These are phyloP conservation scores for Ophion costatus DNA, from an alignment of 2,888 invertebrate genomes.

Conservation along the genomic window DNA sequence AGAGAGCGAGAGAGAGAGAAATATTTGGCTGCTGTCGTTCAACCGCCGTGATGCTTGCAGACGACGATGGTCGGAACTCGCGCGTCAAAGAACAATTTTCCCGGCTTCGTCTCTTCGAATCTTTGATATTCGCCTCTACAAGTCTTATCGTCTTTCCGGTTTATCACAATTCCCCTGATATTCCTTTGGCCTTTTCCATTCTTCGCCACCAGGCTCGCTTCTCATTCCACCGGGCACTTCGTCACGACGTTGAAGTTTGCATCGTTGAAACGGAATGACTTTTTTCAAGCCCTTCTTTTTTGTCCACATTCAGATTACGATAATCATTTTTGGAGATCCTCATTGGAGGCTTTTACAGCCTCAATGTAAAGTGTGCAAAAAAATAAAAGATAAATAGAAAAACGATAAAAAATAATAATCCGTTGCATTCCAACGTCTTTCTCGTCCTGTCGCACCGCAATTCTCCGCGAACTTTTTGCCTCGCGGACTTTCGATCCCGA, in stretches of 20 bases:
- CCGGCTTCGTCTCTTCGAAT: neutral
- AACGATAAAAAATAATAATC: no score
- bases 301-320: neutral
- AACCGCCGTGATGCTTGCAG: conserved; percentile 9
- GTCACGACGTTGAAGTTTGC: conserved; percentile 18
- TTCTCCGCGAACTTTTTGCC: neutral
- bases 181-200: neutral
- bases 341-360: neutral
- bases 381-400: no score
- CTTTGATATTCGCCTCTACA: neutral
- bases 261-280: neutral
- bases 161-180: conserved; percentile 3
- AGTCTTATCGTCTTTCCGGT: neutral
- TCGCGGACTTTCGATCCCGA: neutral
- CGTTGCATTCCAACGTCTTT: neutral
- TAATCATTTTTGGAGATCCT: neutral
- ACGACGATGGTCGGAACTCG: conserved; percentile 28
- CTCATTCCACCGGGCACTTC: conserved; percentile 1
- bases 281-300: neutral
- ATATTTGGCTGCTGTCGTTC: conserved; percentile 34
- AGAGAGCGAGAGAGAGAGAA: conserved; percentile 13
- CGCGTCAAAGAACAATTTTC: neutral
- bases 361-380: no score
- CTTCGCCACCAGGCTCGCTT: neutral
- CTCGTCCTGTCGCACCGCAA: neutral